phyloP scores from a whole-genome alignment of 2,888 invertebrate species.

The Acanthopleura granulata region DNA sequence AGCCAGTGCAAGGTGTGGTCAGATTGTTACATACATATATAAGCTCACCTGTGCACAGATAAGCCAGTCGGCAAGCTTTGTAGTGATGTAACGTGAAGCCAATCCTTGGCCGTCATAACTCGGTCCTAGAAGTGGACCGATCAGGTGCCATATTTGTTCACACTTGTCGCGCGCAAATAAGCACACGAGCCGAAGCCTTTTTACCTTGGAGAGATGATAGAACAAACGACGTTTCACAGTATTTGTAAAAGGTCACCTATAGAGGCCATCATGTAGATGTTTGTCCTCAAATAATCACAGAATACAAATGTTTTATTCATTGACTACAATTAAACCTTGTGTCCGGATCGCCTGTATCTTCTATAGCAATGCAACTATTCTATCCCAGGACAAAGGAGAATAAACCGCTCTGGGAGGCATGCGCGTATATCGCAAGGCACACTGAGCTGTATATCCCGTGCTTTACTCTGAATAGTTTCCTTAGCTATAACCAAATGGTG shows the following conservation, averaged over 20 bases:
- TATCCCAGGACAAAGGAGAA: too few species aligned
- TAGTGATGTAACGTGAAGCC: too few species aligned
- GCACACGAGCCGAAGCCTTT: constrained; percentile 18
- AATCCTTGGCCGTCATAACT: too few species aligned
- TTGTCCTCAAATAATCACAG: neutral
- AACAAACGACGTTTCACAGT: neutral
- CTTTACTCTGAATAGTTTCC: too few species aligned
- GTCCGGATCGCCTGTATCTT: neutral
- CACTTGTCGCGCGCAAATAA: neutral
- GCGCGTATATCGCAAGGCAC: too few species aligned
- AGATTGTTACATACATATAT: too few species aligned
- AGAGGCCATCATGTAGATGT: neutral
- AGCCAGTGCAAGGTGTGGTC: too few species aligned
- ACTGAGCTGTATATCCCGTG: too few species aligned
- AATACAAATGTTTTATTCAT: neutral
- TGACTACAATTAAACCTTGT: constrained; percentile 12
- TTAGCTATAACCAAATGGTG: too few species aligned
- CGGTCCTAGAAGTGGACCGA: neutral
- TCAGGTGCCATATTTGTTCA: constrained; percentile 12
- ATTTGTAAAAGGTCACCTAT: neutral
- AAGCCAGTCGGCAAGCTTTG: too few species aligned
- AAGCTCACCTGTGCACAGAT: too few species aligned
- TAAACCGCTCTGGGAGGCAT: too few species aligned
- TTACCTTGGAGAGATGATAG: constrained; percentile 11
- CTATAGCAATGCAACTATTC: neutral